phyloP scores from a whole-genome alignment of 2,888 invertebrate genomes.

The Oscheius onirici region DNA sequence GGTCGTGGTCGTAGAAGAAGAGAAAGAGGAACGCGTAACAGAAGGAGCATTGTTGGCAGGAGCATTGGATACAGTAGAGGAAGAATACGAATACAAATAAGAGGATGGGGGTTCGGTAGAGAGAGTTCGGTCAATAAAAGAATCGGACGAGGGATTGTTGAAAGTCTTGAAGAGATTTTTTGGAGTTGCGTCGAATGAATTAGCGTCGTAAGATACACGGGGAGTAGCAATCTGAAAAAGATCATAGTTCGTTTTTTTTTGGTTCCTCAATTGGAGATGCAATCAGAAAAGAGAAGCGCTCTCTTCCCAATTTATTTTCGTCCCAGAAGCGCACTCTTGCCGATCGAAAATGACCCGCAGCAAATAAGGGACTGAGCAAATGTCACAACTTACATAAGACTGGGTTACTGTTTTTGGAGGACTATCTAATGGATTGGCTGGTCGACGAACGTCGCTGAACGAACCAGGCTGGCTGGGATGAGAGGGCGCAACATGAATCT shows the following conservation, averaged over 20 bases:
- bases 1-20: conserved; percentile 6
- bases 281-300: background rate
- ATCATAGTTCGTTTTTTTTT: background rate
- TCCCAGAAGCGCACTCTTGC: conserved; percentile 12
- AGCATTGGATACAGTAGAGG: conserved; percentile 3
- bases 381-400: background rate
- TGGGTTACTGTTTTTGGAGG: background rate
- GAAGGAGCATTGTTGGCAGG: background rate
- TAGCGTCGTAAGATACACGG: conserved; percentile 1
- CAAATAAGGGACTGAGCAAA: background rate
- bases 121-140: conserved; percentile 19
- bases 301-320: conserved; percentile 21
- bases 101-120: conserved; percentile 9
- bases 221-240: conserved; percentile 9
- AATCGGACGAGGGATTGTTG: conserved; percentile 17
- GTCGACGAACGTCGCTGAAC: conserved; percentile 65
- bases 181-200: conserved; percentile 29
- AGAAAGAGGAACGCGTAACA: conserved; percentile 15
- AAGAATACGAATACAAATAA: conserved; percentile 7
- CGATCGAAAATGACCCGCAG: conserved; percentile 11
- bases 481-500: conserved; percentile 65
- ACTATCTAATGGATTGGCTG: conserved; percentile 59
- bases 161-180: conserved; percentile 25
- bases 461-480: conserved; percentile 63
- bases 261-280: background rate